Conservation (phyloP, 2,797 vertebrate species). For the Acanthopagrus latus region DNA sequence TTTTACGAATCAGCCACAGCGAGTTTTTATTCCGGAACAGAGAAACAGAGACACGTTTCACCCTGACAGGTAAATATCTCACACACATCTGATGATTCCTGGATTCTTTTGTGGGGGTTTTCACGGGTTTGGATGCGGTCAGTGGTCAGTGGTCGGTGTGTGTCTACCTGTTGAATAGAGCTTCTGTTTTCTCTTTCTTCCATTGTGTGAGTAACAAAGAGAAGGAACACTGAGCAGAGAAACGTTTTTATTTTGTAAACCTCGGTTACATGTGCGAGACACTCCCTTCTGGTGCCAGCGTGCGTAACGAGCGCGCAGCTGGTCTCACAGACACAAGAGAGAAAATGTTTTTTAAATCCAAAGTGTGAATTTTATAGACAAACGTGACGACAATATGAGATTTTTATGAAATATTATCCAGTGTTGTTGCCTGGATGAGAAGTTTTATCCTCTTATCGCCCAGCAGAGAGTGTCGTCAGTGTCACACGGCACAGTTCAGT, state of each 20-base stretch:
- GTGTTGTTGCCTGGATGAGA: too few relatives aligned
- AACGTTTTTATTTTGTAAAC: conserved; percentile 35
- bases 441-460: too few relatives aligned
- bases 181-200: conserved; percentile 31
- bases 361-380: not conserved
- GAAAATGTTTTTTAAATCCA: not conserved
- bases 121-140: not conserved
- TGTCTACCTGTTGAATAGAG: conserved; percentile 40
- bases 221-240: conserved; percentile 8
- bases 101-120: not conserved
- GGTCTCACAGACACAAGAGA: not conserved
- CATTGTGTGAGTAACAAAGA: conserved; percentile 45
- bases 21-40: not conserved
- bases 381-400: too few relatives aligned
- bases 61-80: conserved; percentile 63
- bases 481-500: not conserved
- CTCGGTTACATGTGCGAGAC: conserved; percentile 3
- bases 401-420: not conserved
- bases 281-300: conserved; percentile 35
- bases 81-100: not conserved
- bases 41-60: conserved; percentile 2
- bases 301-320: conserved; percentile 33
- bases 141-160: not conserved
- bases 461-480: not conserved
- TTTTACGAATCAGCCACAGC: not conserved